Evolutionary conservation across 2,797 vertebrate genomes (phyloP).

Genomic region (Chelonia mydas): DNA sequence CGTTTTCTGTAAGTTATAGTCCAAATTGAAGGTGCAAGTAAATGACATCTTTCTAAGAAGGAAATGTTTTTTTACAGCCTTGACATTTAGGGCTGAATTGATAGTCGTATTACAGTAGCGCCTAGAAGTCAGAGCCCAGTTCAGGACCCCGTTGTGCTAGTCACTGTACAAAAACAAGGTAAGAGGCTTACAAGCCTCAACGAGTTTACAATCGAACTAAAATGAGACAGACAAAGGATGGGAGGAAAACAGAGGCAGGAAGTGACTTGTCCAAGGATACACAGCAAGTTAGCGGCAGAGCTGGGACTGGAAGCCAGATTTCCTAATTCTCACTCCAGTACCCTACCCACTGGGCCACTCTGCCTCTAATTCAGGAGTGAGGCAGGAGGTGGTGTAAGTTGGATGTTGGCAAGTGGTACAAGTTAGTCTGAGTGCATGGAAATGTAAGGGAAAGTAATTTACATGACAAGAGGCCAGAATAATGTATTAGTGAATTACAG

Average conservation of each 20-base stretch:
- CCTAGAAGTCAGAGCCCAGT: too few species aligned
- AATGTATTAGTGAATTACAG: not conserved
- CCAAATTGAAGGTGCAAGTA: not conserved
- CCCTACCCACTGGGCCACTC: not conserved
- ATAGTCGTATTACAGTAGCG: too few species aligned
- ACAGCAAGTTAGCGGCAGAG: not conserved
- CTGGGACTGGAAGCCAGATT: not conserved
- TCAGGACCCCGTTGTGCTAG: too few species aligned
- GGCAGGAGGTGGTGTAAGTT: not conserved
- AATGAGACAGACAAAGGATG: not conserved
- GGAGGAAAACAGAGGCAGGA: not conserved
- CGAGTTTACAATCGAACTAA: too few species aligned
- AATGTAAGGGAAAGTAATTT: not conserved
- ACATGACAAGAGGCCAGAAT: not conserved
- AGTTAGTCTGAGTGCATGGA: not conserved
- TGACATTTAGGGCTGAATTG: too few species aligned
- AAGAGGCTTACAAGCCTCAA: too few species aligned
- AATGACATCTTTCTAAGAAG: not conserved
- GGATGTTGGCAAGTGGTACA: not conserved
- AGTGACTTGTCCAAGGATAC: not conserved
- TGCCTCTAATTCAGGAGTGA: not conserved
- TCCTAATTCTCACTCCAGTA: not conserved
- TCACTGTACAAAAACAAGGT: too few species aligned
- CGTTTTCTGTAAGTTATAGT: not conserved
- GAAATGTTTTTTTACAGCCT: not conserved